phyloP scores from a whole-genome alignment of 2,113 vertebrate species.

The Equus przewalskii region DNA sequence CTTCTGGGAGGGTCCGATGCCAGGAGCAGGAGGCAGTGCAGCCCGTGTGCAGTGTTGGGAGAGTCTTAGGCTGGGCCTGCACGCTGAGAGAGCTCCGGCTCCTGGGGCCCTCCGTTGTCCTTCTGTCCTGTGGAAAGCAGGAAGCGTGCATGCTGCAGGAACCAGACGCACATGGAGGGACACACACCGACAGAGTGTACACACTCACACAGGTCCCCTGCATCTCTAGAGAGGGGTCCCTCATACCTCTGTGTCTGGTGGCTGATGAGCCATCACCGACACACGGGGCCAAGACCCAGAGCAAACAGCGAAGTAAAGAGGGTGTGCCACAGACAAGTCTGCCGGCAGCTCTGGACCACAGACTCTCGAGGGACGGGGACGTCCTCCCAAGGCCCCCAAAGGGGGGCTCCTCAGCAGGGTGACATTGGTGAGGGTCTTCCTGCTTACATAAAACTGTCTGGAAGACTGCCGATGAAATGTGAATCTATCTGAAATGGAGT shows the following conservation, averaged over 20 bases:
- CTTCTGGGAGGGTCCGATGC: neutral
- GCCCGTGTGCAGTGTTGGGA: neutral
- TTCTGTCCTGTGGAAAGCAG: neutral
- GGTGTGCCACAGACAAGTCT: neutral
- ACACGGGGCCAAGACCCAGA: neutral
- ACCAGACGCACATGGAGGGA: neutral
- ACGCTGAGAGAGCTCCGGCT: neutral
- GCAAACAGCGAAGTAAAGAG: neutral
- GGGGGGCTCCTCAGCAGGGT: neutral
- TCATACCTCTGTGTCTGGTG: neutral
- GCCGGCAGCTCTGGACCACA: neutral
- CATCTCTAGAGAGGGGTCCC: neutral
- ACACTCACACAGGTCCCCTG: neutral
- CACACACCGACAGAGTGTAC: rapidly evolving
- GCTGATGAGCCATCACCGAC: neutral
- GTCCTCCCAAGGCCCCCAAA: neutral
- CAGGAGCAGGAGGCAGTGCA: neutral
- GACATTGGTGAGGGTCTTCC: neutral
- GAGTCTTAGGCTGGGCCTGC: neutral
- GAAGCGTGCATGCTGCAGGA: neutral
- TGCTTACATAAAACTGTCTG: neutral
- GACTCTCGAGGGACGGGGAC: neutral
- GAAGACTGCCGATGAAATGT: neutral
- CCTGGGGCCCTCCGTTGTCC: neutral
- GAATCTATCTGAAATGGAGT: neutral